Evolutionary conservation across 2,888 invertebrate genomes (phyloP), one percentile per base, ranked within the genome.

Genomic region (Bembecia ichneumoniformis): DNA sequence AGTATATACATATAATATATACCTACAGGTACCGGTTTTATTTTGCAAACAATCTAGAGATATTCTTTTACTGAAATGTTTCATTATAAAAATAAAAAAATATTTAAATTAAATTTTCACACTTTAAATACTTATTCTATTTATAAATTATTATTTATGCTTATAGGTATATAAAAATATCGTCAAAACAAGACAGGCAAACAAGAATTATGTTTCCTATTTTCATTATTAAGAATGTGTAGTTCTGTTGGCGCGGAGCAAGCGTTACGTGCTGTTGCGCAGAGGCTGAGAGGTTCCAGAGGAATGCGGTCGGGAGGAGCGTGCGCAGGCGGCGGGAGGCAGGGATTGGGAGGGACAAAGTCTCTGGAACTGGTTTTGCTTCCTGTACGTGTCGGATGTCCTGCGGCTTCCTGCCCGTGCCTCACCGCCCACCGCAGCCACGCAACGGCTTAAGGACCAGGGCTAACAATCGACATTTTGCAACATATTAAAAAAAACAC

Each of bases 331-430:
- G 65, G 64, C 66, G 63, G 64, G 67, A 62, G 70, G 51, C 60
- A 56, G 67, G 75, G 79, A 75, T 69, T 71, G 79, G 59, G 77
- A 78, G 82, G 84, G 82, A 84, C 83, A 82, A 83, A 82, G 81
- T 73, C 77, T 74, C 70, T 71, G 77, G 68, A 82, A 87, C 86
- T 82, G 83, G 87, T 86, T 87, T 71, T 76, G 83, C 84, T 87
- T 87, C 87, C 87, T 87, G 87, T 46, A 46, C 46, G 87, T 86
- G 84, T 87, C 87, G 87, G 87, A 87, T 87, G 87, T 87, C 87
- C 87, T 86, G 86, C 86, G 87, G 87, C 87, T 87, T 86, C 86
- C 86, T 84, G 82, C 80, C 80, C 76, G 77, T 68, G 68, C 69
- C 70, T 74, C 70, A 58, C 66, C 65, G 63, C 64, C 57, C 58